phyloP scores from a whole-genome alignment of 1,140 invertebrate species.

The Dermatophagoides farinae region DNA sequence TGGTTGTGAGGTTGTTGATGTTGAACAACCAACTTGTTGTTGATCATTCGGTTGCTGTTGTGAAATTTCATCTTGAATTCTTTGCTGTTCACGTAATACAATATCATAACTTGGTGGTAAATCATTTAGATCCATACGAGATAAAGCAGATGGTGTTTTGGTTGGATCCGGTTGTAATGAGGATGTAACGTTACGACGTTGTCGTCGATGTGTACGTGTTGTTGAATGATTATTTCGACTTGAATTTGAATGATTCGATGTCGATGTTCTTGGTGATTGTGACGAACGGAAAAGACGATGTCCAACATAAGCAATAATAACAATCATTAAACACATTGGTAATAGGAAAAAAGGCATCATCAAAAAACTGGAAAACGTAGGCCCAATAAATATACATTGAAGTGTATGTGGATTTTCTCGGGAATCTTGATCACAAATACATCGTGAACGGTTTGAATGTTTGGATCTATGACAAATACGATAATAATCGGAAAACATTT shows the following conservation, averaged over 20 bases:
- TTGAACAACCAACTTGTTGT: no score
- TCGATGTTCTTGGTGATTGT: no score
- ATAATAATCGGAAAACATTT: neutral
- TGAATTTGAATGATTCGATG: neutral
- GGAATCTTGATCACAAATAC: neutral
- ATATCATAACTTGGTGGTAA: slow-evolving; percentile 2
- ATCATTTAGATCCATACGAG: neutral
- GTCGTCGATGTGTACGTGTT: neutral
- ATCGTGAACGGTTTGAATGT: neutral
- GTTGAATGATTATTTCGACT: neutral
- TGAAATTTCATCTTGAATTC: no score
- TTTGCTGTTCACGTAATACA: neutral
- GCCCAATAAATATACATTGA: neutral
- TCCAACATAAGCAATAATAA: no score
- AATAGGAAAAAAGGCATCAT: neutral
- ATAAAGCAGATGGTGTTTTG: neutral
- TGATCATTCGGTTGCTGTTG: no score
- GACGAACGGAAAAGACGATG: no score
- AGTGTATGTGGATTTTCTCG: neutral
- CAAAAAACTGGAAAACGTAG: neutral
- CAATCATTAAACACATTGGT: no score
- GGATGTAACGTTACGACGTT: no score
- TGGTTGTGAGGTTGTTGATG: no score
- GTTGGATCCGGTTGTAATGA: no score
- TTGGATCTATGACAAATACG: neutral